Base-by-base conservation (phyloP, 2,113 vertebrate species). In the Ibidorhyncha struthersii region DNA sequence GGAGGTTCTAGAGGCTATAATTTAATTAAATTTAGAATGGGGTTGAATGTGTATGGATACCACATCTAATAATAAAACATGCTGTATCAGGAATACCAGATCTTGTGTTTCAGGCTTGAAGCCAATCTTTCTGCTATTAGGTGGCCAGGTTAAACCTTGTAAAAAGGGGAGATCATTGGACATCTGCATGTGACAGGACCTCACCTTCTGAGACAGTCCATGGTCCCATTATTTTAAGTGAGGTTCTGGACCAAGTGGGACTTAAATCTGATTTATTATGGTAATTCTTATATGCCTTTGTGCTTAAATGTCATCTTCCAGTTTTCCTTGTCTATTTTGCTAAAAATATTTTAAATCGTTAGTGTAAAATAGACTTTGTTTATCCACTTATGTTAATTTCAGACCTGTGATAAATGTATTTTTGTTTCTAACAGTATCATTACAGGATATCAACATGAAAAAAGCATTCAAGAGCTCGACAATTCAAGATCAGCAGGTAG, bases 361-460 rank as follows among this genome's bases (percentile, higher is more conserved):
- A 25, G 12, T 80, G 32, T 56, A 52, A 86, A 83, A 69, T 58
- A 10, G 10, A 20, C 49, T 50, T 49, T 15, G 29, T 73, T 40
- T 69, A 59, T 65, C 47, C 22, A 15, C 26, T 73, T 77, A 4
- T 4, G 14, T 62, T 73, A 1, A 3, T 77, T 83, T 73, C 32
- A 53, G 52, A 56, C 40, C 8, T 34, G 5, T 79, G 36, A 30
- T 80, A 86, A 94, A 77, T 50, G 10, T 38, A 1, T 84, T 91
- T 95, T 63, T 89, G 40, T 88, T 96, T 94, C 73, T 58, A 84
- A 97, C 80, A 99, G 99, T 99, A 79, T 99, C 99, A 11, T 98
- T 99, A 27, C 99, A 99, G 97, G 99, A 99, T 81, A 99, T 99
- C 97, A 99, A 99, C 98, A 99, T 99, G 99, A 99, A 99, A 88